Conservation (phyloP, 2,113 vertebrate genomes). For the Murina feae region DNA sequence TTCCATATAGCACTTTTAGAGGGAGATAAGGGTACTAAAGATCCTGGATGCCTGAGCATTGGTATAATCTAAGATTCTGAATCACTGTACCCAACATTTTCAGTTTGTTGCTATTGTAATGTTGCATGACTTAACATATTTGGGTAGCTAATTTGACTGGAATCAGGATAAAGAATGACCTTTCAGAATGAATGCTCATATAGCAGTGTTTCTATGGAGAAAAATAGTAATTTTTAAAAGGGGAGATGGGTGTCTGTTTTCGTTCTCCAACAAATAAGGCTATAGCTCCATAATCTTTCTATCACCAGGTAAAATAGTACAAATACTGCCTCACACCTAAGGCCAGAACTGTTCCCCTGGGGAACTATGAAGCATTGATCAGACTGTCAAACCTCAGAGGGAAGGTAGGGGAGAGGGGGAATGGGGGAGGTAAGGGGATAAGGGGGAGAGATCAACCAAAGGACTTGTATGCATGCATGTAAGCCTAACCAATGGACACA, state of each 20-base stretch:
- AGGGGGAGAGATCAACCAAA: no score
- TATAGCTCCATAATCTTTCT: neutral
- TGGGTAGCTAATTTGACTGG: neutral
- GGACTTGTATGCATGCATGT: no score
- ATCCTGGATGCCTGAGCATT: neutral
- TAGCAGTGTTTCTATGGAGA: neutral
- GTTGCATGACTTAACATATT: neutral
- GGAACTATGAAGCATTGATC: neutral
- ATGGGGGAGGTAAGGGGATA: no score
- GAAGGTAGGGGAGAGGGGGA: no score
- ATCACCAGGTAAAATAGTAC: neutral
- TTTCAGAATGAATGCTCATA: neutral
- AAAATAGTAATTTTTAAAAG: neutral
- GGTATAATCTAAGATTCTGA: neutral
- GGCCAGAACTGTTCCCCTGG: neutral
- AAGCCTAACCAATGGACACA: no score
- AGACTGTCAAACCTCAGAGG: no score
- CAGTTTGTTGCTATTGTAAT: constrained; percentile 26
- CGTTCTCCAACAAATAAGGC: neutral
- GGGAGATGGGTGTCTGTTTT: neutral
- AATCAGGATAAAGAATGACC: neutral
- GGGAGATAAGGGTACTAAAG: neutral
- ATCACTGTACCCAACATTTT: neutral
- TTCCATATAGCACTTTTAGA: neutral
- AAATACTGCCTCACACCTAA: neutral